Evolutionary conservation across 2,113 vertebrate species (phyloP).

Genomic region (Eurypyga helias): DNA sequence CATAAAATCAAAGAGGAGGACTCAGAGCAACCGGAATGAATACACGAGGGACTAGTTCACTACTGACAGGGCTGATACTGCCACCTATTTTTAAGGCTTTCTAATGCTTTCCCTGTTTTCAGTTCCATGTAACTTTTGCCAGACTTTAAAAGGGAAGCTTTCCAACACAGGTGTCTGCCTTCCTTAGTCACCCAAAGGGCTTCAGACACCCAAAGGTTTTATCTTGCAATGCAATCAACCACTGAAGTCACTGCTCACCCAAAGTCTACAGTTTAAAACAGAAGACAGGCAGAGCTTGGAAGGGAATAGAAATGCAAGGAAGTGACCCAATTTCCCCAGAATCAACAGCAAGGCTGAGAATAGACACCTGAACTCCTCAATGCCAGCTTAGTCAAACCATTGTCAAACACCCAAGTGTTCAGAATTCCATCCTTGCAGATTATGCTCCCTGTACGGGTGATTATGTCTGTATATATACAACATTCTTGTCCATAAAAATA

Average conservation of each 20-base stretch:
- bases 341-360: not conserved
- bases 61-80: not conserved
- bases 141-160: not conserved
- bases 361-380: not conserved
- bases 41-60: not conserved
- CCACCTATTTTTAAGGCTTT: not conserved
- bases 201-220: not conserved
- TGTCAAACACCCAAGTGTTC: not conserved
- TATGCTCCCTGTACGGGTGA: not conserved
- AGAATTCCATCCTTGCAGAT: fast-evolving
- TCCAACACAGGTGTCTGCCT: not conserved
- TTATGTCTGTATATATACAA: not conserved
- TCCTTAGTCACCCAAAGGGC: not conserved
- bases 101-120: not conserved
- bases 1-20: not conserved
- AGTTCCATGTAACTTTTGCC: not conserved
- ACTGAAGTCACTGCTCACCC: not conserved
- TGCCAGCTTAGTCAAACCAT: not conserved
- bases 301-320: not conserved
- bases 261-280: not conserved
- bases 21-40: not conserved
- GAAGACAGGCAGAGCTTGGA: not conserved
- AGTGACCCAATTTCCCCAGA: not conserved
- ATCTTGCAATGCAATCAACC: not conserved
- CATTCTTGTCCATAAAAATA: not conserved